Base-by-base conservation (phyloP, 2,797 vertebrate species). In the Sebastes variabilis region DNA sequence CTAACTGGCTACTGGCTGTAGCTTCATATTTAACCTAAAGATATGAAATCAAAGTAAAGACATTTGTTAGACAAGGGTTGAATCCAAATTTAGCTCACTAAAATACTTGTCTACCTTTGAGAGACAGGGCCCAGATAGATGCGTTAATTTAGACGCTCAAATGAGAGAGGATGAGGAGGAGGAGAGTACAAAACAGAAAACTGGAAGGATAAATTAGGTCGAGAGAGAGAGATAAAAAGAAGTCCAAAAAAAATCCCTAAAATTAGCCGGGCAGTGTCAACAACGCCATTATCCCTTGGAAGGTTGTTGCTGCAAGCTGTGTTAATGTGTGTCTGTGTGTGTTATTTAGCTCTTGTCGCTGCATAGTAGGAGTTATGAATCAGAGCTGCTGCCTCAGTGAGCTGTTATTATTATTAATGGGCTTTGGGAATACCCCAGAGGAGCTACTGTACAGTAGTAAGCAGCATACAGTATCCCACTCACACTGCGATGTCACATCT, bases 371-470 rank as follows among this genome's bases (percentile, higher is more conserved):
- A 81, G 75, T 87, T 88, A 90, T 94, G 93, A 95, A 94, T 95
- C 92, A 91, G 88, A 84, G 84, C 84, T 82, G 81, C 89, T 87
- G 85, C 83, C 88, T 89, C 85, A 82, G 54, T 82, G 79, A 85
- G 84, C 74, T 87, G 89, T 87, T 93, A 93, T 94, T 92, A 93
- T 94, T 93, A 93, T 94, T 92, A 95, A 94, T 94, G 93, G 92
- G 85, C 84, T 89, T 86, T 86, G 82, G 88, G 91, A 93, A 88
- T 82, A 90, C 81, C 91, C 91, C 68, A 87, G 88, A 93, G 90
- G 86, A 91, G 89, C 81, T 77, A 87, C 84, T 83, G 85, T 73
- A 84, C 84, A 84, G 86, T 74, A 84, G 86, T 89, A 82, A 86
- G 80, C 85, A 79, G 80, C 85, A 82, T 60, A 86, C 82, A 78